Conservation (phyloP, 2,888 invertebrate genomes). For the Rhopalosiphum nymphaeae region DNA sequence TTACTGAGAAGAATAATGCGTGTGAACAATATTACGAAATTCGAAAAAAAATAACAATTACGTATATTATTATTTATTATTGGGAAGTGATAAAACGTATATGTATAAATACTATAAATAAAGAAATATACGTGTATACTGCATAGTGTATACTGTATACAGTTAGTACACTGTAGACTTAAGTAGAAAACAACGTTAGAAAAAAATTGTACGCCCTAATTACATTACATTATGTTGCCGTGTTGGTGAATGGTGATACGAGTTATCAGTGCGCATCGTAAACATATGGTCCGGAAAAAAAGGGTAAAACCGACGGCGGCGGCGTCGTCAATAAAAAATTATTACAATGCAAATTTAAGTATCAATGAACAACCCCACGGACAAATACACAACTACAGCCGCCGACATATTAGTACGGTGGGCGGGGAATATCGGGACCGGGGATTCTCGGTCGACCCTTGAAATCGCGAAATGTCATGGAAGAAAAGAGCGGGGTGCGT, state of each 20-base stretch:
- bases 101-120: conserved; percentile 12
- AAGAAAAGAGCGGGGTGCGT: background rate
- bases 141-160: background rate
- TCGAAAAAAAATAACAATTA: background rate
- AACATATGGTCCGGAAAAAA: conserved; percentile 22
- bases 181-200: background rate
- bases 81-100: background rate
- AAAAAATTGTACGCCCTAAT: conserved; percentile 58
- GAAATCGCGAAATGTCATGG: conserved; percentile 24
- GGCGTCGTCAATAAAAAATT: background rate
- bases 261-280: conserved; percentile 25
- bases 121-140: background rate
- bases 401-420: background rate
- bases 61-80: background rate
- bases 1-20: background rate
- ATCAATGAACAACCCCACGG: background rate
- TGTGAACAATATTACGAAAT: background rate
- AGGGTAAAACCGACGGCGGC: background rate
- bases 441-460: background rate
- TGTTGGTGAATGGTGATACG: conserved; percentile 21
- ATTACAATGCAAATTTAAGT: background rate
- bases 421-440: background rate
- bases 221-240: conserved; percentile 40
- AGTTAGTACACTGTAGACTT: background rate
- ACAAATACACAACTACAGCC: background rate